A percentile compares a stretch with the other conserved stretches of the same genome.
These are phyloP conservation scores for Meliscaeva auricollis DNA, from an alignment of 2,888 invertebrate genomes.

Conservation along the genomic window DNA sequence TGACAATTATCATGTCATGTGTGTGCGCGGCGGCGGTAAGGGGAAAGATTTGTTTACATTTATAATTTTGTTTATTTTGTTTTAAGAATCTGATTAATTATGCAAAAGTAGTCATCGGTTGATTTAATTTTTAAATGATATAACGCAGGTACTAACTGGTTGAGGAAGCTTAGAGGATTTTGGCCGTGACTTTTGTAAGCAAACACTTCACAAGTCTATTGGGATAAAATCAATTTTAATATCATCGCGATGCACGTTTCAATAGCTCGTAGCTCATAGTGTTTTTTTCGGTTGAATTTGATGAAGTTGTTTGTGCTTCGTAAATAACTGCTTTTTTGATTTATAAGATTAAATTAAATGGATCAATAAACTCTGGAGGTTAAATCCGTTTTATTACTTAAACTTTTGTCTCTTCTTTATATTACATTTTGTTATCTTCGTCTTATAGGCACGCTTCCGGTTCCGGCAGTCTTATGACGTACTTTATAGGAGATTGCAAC, in stretches of 20 bases:
- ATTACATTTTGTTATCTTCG: no score
- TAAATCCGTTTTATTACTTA: background rate
- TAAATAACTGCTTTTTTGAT: background rate
- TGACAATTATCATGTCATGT: background rate
- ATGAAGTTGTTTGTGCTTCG: background rate
- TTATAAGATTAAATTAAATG: background rate
- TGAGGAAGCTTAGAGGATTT: slow-evolving; percentile 21
- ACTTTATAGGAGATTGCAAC: no score
- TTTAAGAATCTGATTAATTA: slow-evolving; percentile 5
- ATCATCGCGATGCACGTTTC: background rate
- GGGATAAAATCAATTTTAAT: background rate
- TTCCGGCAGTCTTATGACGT: no score
- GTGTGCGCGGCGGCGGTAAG: background rate
- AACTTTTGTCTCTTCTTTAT: background rate
- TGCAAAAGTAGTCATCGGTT: slow-evolving; percentile 2
- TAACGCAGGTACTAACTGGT: background rate
- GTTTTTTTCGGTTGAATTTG: background rate
- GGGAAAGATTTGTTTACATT: slow-evolving; percentile 21
- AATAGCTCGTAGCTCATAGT: background rate
- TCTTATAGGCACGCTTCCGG: no score
- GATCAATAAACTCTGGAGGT: slow-evolving; percentile 7
- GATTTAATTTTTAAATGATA: slow-evolving; percentile 21
- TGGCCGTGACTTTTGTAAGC: slow-evolving; percentile 11
- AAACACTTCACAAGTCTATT: slow-evolving; percentile 9
- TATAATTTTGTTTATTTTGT: background rate